Conservation (phyloP, 2,113 vertebrate species). For the Cercocebus atys region DNA sequence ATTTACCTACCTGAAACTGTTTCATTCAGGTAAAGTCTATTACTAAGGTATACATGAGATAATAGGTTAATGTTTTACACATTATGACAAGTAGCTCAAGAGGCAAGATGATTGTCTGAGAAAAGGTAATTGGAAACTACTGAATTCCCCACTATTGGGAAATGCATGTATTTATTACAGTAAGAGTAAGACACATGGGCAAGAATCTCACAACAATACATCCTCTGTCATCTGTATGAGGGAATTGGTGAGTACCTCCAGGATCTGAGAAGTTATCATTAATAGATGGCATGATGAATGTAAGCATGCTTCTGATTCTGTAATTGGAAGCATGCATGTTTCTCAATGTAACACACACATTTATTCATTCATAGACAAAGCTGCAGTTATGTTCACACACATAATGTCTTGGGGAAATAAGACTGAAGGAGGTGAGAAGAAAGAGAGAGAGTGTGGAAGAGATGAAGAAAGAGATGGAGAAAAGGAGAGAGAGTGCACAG, state of each 20-base stretch:
- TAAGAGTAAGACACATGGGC: background rate
- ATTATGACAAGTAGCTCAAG: background rate
- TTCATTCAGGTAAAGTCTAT: constrained; percentile 22
- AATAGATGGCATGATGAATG: background rate
- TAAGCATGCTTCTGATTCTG: background rate
- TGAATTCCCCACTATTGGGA: background rate
- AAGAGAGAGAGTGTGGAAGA: background rate
- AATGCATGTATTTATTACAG: background rate
- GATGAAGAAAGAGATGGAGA: background rate
- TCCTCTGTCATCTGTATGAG: background rate
- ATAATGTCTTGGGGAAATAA: background rate
- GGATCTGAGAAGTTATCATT: background rate
- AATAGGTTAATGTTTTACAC: constrained; percentile 31
- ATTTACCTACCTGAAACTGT: background rate
- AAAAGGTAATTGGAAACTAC: background rate
- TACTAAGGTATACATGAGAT: constrained; percentile 53
- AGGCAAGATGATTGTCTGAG: background rate
- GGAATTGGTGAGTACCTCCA: background rate
- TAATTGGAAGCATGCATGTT: background rate
- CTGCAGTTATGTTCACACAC: background rate
- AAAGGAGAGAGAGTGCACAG: background rate
- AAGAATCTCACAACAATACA: background rate
- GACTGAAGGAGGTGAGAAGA: background rate
- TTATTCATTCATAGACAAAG: background rate
- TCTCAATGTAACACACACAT: background rate